Evolutionary conservation across 2,113 vertebrate genomes (phyloP).

Genomic region (Indicator indicator): DNA sequence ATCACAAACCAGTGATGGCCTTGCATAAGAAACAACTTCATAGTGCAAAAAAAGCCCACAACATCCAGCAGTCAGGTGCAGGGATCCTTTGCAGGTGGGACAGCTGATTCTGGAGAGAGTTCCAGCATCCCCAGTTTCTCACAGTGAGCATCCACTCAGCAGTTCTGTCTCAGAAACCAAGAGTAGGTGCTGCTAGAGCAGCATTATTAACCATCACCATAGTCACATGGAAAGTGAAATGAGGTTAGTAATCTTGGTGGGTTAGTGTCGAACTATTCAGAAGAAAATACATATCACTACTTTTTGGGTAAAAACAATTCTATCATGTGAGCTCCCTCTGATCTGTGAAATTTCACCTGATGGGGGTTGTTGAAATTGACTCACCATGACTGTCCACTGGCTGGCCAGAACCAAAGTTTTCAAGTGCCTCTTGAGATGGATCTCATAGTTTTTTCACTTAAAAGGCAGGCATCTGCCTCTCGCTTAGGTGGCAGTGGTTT

Average conservation of each 20-base stretch:
- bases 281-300: not conserved
- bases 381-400: not conserved
- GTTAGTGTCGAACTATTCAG: not conserved
- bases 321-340: rapidly evolving
- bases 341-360: not conserved
- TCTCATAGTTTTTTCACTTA: not conserved
- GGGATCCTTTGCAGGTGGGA: not conserved
- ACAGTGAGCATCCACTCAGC: not conserved
- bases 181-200: not conserved
- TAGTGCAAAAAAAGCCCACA: not conserved
- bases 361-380: not conserved
- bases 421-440: not conserved
- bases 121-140: not conserved
- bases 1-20: not conserved
- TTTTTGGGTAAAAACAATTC: not conserved
- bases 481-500: not conserved
- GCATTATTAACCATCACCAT: not conserved
- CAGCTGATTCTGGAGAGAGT: not conserved
- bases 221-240: not conserved
- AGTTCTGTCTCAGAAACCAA: not conserved
- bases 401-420: not conserved
- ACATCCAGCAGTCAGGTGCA: not conserved
- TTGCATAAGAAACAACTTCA: not conserved
- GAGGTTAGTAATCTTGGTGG: not conserved
- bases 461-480: not conserved